A percentile compares a stretch with the other conserved stretches of the same genome.
These are phyloP conservation scores for Hestina assimilis DNA, from an alignment of 1,140 invertebrate species.

Conservation along the genomic window DNA sequence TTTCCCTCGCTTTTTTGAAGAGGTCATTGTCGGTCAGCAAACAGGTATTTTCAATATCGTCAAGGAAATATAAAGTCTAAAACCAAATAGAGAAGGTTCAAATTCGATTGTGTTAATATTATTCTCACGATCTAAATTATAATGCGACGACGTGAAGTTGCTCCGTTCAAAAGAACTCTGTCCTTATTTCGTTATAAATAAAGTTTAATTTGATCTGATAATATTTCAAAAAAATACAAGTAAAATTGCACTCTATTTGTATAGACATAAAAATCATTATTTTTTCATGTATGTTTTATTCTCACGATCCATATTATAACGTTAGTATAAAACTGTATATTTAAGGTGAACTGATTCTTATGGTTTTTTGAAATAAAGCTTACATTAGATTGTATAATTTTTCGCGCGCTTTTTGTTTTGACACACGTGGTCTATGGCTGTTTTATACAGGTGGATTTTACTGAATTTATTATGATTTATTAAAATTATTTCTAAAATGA, in stretches of 20 bases:
- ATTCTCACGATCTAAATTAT: slow-evolving; percentile 50
- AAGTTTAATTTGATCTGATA: too few relatives aligned
- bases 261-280: too few relatives aligned
- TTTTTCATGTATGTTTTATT: too few relatives aligned
- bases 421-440: slow-evolving; percentile 27
- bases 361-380: slow-evolving; percentile 20
- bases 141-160: slow-evolving; percentile 24
- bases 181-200: too few relatives aligned
- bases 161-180: too few relatives aligned
- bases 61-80: slow-evolving; percentile 25
- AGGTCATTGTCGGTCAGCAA: slow-evolving; percentile 39
- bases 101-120: slow-evolving; percentile 19
- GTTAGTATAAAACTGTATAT: too few relatives aligned
- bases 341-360: too few relatives aligned
- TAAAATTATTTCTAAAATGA: too few relatives aligned
- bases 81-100: neutral
- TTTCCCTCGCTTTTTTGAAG: slow-evolving; percentile 40
- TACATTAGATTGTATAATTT: slow-evolving; percentile 13
- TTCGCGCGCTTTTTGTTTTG: slow-evolving; percentile 39
- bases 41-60: slow-evolving; percentile 35
- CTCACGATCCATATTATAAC: too few relatives aligned
- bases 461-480: neutral
- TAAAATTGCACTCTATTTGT: too few relatives aligned
- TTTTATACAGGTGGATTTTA: slow-evolving; percentile 6
- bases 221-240: too few relatives aligned